Base-by-base conservation (phyloP, 2,888 invertebrate species). In the Cheilosia vernalis region DNA sequence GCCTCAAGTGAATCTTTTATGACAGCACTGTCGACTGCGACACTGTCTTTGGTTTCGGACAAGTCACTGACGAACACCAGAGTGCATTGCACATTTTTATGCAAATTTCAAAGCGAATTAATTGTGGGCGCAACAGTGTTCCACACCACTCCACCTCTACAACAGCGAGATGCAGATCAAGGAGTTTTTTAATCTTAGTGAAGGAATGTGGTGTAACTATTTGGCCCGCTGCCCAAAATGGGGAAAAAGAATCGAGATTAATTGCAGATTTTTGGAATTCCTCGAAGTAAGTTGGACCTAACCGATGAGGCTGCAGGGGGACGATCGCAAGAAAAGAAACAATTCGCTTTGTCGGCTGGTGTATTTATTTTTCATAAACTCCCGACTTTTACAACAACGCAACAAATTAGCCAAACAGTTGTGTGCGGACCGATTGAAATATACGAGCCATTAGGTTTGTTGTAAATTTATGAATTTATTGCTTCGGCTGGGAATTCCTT, bases 181-280 rank as follows among this genome's bases (percentile, higher is more conserved):
- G 64, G 13, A 60, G 58, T 47, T 64, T 51, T 58, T 55, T 63
- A 47, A 63, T 55, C 69, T 82, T 60, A 66, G 61, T 64, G 73
- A 56, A 69, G 80, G 83, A 80, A 84, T 74, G 69, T 21, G 58
- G 53, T 58, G 69, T 56, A 82, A 67, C 67, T 53, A 60, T 27
- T 84, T 84, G 84, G 80, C 64, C 40, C n/a, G 37, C 3, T 80
- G 84, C 84, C 84, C 44, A 55, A 55, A 51, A 42, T 80, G 30
- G 55, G 60, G 60, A 51, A 72, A 69, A 79, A 58, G 55, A 87
- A 88, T 87, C 81, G 87, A 88, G 88, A 88, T 88, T 88, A 89
- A 89, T 88, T 88, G 88, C 83, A 85, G 82, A 89, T 89, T 88
- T 88, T 88, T 88, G 72, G 87, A 87, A 89, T 89, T 89, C 88